A percentile compares a stretch with the other conserved stretches of the same genome.
Evolutionary conservation across 64 coral and sea anemone genomes (phyloP).

Genomic region (Actinia tenebrosa): DNA sequence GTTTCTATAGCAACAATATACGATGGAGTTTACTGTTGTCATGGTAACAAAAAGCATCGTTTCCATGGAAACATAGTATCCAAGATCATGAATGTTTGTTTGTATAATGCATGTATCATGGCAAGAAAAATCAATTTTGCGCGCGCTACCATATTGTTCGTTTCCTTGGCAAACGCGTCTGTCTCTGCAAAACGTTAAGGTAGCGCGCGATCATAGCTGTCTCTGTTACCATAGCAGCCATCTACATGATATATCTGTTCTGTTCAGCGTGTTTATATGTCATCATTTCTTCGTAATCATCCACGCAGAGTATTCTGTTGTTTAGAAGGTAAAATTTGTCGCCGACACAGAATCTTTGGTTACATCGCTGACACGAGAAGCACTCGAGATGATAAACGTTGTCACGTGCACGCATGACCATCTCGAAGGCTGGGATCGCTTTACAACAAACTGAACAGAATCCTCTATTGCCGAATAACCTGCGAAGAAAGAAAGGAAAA

Average conservation of each 20-base stretch:
- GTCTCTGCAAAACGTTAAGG: not conserved
- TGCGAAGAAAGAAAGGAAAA: conserved; percentile 25
- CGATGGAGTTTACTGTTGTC: not conserved
- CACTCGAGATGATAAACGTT: conserved; percentile 97
- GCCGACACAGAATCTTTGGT: conserved; percentile 94
- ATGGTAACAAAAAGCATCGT: not conserved
- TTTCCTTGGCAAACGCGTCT: too few relatives aligned
- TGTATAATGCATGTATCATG: too few relatives aligned
- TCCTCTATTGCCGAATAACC: conserved; percentile 87
- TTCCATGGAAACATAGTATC: not conserved
- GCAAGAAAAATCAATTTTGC: too few relatives aligned
- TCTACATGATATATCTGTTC: conserved; percentile 28
- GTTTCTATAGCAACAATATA: not conserved
- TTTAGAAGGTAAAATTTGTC: conserved; percentile 99
- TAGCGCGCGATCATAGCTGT: not conserved
- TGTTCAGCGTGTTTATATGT: conserved; percentile 54
- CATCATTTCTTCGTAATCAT: conserved; percentile 97
- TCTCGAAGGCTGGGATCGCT: conserved; percentile 95
- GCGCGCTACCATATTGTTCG: too few relatives aligned
- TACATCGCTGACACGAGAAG: conserved; percentile 93
- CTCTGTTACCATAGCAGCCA: not conserved
- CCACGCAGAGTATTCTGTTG: conserved; percentile 94
- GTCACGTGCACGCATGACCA: conserved; percentile 96
- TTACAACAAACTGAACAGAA: conserved; percentile 94
- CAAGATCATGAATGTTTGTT: not conserved